phyloP scores from a whole-genome alignment of 2,797 vertebrate genomes.

The Anomalospiza imberbis region DNA sequence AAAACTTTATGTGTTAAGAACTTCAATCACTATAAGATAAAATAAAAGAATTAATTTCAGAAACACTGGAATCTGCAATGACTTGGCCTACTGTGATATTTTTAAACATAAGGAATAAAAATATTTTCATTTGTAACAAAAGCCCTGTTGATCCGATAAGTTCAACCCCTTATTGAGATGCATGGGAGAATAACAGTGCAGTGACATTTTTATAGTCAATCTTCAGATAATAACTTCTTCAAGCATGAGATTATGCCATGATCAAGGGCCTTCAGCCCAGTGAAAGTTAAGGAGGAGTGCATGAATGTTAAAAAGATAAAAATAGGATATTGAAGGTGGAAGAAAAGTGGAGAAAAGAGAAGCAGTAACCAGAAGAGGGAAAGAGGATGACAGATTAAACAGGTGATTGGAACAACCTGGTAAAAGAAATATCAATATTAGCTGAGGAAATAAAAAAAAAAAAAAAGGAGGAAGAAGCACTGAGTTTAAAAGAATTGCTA shows the following conservation, averaged over 20 bases:
- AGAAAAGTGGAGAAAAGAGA: not conserved
- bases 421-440: not conserved
- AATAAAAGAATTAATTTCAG: not conserved
- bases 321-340: not conserved
- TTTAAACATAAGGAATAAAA: not conserved
- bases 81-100: not conserved
- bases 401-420: not conserved
- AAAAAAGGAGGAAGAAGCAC: not conserved
- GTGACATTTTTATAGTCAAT: not conserved
- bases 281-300: not conserved
- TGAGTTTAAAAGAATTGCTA: not conserved
- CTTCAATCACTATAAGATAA: not conserved
- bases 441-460: not conserved
- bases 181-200: not conserved
- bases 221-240: not conserved
- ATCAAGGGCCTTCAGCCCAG: not conserved
- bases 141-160: not conserved
- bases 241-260: not conserved
- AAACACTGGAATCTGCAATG: not conserved
- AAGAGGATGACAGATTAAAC: not conserved
- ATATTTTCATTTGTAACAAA: not conserved
- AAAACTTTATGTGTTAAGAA: not conserved
- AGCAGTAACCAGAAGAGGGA: not conserved
- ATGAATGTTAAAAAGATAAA: not conserved
- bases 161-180: not conserved